Conservation (phyloP, 2,888 invertebrate genomes). For the Trachelus iudaicus region DNA sequence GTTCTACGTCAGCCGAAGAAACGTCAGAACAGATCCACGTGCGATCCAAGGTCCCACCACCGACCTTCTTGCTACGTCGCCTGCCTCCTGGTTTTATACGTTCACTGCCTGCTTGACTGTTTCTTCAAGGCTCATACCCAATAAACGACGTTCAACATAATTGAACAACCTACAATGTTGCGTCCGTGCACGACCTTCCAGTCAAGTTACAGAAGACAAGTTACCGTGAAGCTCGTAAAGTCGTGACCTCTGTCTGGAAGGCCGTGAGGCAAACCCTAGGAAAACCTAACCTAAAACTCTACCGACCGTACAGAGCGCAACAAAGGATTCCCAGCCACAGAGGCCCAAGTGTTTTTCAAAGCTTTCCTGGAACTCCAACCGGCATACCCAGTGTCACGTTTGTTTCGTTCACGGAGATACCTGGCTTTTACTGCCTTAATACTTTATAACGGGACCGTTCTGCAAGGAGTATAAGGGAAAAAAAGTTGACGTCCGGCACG, state of each 20-base stretch:
- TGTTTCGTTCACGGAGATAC: neutral
- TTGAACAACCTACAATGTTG: neutral
- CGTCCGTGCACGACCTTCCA: neutral
- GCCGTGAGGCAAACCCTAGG: neutral
- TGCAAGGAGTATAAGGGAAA: conserved; percentile 10
- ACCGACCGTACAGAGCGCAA: neutral
- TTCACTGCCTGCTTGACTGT: neutral
- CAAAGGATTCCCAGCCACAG: neutral
- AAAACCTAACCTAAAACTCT: neutral
- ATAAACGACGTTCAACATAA: neutral
- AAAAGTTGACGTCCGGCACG: conserved; percentile 12
- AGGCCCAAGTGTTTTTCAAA: neutral
- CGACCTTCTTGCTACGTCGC: neutral
- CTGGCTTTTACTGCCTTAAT: conserved; percentile 6
- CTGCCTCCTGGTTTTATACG: neutral
- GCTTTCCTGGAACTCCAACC: neutral
- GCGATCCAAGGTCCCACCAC: conserved; percentile 15
- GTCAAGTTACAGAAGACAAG: neutral
- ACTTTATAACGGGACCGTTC: conserved; percentile 9
- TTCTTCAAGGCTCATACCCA: neutral
- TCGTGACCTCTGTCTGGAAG: neutral
- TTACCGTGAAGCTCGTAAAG: neutral
- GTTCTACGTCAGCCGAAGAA: conserved; percentile 11
- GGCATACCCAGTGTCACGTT: neutral
- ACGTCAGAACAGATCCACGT: conserved; percentile 35